Conservation (phyloP, 2,888 invertebrate genomes). For the Mimas tiliae region DNA sequence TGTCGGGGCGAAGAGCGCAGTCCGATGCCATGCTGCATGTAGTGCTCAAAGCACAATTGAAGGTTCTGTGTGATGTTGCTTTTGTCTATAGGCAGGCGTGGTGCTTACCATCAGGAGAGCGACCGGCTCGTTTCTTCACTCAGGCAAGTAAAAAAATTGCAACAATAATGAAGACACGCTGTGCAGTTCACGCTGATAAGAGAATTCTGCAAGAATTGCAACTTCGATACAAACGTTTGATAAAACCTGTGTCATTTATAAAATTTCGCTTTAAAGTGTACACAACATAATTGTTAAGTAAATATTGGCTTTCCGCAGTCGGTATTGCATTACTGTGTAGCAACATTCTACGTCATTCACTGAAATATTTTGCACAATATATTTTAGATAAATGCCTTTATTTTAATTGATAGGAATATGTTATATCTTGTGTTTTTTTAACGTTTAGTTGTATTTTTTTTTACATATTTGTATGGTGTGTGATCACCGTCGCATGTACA, state of each 20-base stretch:
- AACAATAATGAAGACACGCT: not conserved
- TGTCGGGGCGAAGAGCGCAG: too few species aligned
- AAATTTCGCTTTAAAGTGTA: not conserved
- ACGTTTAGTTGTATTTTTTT: too few species aligned
- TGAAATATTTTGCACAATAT: conserved; percentile 39
- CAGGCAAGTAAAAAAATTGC: not conserved
- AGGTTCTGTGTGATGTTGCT: too few species aligned
- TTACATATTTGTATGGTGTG: too few species aligned
- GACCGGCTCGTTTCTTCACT: too few species aligned
- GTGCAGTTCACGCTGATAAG: not conserved
- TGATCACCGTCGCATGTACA: too few species aligned
- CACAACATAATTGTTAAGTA: conserved; percentile 7
- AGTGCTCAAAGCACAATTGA: too few species aligned
- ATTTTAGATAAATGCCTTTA: conserved; percentile 1
- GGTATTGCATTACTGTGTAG: conserved; percentile 36
- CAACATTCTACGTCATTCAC: conserved; percentile 38
- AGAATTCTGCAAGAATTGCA: not conserved
- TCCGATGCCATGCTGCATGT: too few species aligned
- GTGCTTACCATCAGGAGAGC: too few species aligned
- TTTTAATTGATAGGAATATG: not conserved
- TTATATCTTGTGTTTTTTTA: not conserved
- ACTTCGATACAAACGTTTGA: not conserved
- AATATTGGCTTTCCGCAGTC: conserved; percentile 31
- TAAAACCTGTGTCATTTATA: not conserved
- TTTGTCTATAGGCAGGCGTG: too few species aligned